Conservation (phyloP, 2,113 vertebrate genomes). For the Sigmodon hispidus region DNA sequence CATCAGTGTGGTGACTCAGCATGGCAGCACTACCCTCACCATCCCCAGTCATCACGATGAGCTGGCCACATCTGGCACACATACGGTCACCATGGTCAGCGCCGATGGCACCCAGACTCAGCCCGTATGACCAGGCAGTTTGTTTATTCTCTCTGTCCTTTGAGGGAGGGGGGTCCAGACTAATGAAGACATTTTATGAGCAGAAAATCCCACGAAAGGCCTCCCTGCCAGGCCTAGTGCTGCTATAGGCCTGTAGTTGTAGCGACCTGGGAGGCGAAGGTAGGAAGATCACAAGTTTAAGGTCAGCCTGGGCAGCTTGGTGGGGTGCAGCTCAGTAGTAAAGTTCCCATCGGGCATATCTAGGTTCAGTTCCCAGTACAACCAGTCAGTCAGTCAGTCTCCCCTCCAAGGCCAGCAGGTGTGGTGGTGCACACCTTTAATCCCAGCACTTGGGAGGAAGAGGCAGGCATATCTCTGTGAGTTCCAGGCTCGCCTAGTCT, state of each 20-base stretch:
- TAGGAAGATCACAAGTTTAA: not conserved
- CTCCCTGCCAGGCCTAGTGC: not conserved
- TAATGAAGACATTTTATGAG: not conserved
- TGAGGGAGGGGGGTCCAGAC: not conserved
- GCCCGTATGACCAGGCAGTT: constrained; percentile 80
- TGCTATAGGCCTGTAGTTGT: not conserved
- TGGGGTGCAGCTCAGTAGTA: not conserved
- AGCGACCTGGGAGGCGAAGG: not conserved
- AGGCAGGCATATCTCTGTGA: too few species aligned
- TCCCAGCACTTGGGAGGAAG: not conserved
- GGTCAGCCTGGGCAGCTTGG: not conserved
- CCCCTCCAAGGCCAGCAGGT: not conserved
- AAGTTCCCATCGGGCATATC: too few species aligned
- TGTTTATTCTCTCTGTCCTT: constrained; percentile 52
- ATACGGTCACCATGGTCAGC: constrained; percentile 79
- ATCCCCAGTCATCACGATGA: constrained; percentile 75
- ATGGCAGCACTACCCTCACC: constrained; percentile 75
- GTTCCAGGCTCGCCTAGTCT: not conserved
- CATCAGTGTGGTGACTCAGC: constrained; percentile 85
- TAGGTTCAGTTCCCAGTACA: not conserved
- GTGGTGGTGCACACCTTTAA: not conserved
- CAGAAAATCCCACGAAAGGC: not conserved
- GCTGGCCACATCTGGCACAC: constrained; percentile 63
- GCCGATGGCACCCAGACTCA: constrained; percentile 74
- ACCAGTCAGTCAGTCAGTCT: not conserved